Base-by-base conservation (phyloP, 2,797 vertebrate genomes). In the Argya squamiceps region DNA sequence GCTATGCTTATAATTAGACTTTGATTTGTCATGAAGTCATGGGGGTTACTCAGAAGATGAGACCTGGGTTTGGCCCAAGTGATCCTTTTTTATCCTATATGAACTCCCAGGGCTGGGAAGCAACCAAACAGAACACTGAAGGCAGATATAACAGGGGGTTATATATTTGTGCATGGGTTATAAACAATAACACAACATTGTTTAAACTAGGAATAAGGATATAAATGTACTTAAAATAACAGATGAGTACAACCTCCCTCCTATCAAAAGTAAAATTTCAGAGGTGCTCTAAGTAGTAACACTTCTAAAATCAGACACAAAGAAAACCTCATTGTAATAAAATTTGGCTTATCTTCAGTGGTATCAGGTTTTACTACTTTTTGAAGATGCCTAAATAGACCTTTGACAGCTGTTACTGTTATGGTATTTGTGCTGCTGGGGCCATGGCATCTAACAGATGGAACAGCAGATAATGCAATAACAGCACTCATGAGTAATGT, bases 381-480 rank as follows among this genome's bases (percentile, higher is more conserved):
- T 69, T 89, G 92, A 88, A 85, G 47, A 87, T 16, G 23, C 27
- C 44, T 93, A 91, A 92, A 84, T 77, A 83, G 91, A 84, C 70
- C 39, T 93, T 89, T 88, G 52, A 91, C 91, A 94, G 87, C 65
- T 89, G 92, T 76, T 84, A n/a, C 92, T 84, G 77, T 90, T 73
- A 74, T 47, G 36, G 80, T 76, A 89, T 88, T 96, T 93, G 75
- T 95, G 70, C 88, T 95, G 59, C 77, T 74, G 60, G 53, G 91
- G 91, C 56, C 70, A 50, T 53, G 53, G 59, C 64, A 92, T 82
- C 91, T 77, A 84, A 63, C 83, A 90, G 93, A 95, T 92, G 88
- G 88, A 82, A 94, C 92, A 76, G 63, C 49, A 94, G 95, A 94
- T 94, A 97, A 69, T 49, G 56, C 82, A 88, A 60, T 88, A 86